A percentile compares a stretch with the other conserved stretches of the same genome.
Conservation (phyloP, 2,888 invertebrate genomes). For the Pollenia angustigena region DNA sequence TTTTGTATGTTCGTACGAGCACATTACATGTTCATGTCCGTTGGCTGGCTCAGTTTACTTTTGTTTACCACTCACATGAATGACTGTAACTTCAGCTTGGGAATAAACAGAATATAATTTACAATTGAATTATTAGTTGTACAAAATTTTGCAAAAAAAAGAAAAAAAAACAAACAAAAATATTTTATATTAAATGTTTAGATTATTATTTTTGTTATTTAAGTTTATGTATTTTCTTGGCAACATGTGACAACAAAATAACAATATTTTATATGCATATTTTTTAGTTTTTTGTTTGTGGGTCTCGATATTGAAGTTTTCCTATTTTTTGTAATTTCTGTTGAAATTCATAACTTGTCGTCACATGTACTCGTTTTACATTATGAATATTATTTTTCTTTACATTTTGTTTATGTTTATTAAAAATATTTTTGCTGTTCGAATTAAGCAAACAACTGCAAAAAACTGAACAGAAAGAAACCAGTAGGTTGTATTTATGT, state of each 20-base stretch:
- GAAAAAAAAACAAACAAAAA: slow-evolving; percentile 1
- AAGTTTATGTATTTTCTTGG: slow-evolving; percentile 49
- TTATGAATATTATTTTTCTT: slow-evolving; percentile 70
- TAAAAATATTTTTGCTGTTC: slow-evolving; percentile 38
- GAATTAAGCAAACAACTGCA: neutral
- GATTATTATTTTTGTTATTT: slow-evolving; percentile 51
- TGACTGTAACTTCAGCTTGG: slow-evolving; percentile 36
- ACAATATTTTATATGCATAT: slow-evolving; percentile 62
- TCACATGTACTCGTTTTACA: slow-evolving; percentile 69
- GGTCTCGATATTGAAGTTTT: slow-evolving; percentile 39
- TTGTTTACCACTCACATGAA: slow-evolving; percentile 24
- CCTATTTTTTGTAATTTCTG: slow-evolving; percentile 24
- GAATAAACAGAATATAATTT: slow-evolving; percentile 60
- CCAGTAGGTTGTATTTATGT: slow-evolving; percentile 58
- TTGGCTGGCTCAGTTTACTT: slow-evolving; percentile 50
- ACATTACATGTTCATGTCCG: slow-evolving; percentile 62
- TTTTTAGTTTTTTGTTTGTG: neutral
- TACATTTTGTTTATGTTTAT: slow-evolving; percentile 50
- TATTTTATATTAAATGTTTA: slow-evolving; percentile 63
- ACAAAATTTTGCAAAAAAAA: slow-evolving; percentile 35
- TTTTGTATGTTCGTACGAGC: slow-evolving; percentile 47
- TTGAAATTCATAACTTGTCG: slow-evolving; percentile 74
- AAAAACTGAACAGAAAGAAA: slow-evolving; percentile 3
- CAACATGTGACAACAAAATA: slow-evolving; percentile 68
- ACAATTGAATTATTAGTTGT: slow-evolving; percentile 71